A percentile compares a stretch with the other conserved stretches of the same genome.
These are phyloP conservation scores for Apodemus agrarius DNA, from an alignment of 2,797 vertebrate species.

Conservation along the genomic window DNA sequence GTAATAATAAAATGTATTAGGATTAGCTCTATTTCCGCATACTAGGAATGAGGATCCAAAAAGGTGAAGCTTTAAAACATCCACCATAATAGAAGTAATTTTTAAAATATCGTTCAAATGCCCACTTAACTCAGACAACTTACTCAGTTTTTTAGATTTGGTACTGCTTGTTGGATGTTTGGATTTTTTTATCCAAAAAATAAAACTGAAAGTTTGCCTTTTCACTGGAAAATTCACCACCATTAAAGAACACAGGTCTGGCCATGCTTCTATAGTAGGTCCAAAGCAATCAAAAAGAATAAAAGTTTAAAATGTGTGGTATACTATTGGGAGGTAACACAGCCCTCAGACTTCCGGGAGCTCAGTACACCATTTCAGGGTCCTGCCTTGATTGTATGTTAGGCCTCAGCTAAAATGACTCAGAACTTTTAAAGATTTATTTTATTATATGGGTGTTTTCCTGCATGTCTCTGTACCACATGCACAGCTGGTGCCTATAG, in stretches of 20 bases:
- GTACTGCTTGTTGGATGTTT: not conserved
- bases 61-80: not conserved
- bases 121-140: not conserved
- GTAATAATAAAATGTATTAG: too few relatives aligned
- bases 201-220: not conserved
- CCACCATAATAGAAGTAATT: not conserved
- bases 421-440: not conserved
- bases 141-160: not conserved
- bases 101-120: not conserved
- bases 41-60: not conserved
- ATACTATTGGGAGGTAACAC: not conserved
- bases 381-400: not conserved
- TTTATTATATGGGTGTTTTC: not conserved
- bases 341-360: not conserved
- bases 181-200: too few relatives aligned
- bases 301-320: not conserved
- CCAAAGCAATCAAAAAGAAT: not conserved
- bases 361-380: not conserved
- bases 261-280: not conserved
- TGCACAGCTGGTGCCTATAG: not conserved
- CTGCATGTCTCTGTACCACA: not conserved
- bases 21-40: not conserved
- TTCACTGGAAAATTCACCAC: not conserved
- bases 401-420: not conserved
- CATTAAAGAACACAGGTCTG: not conserved